These are phyloP conservation scores for Aradophagus sp. DNA, from an alignment of 1,140 invertebrate species.

Conservation along the genomic window DNA sequence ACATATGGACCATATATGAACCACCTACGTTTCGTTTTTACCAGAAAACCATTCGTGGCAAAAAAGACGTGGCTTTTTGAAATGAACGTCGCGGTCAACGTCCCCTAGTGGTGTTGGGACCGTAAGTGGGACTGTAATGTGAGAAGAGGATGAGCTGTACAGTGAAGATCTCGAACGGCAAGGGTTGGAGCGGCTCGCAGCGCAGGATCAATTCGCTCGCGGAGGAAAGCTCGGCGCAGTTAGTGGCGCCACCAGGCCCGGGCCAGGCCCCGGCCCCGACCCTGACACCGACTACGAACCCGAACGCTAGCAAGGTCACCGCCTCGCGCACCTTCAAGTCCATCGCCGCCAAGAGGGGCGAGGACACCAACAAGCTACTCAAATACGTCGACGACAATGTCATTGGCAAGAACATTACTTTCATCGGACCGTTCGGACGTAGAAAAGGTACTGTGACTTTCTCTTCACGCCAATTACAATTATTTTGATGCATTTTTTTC, in stretches of 20 bases:
- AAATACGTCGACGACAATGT: slow-evolving; percentile 87
- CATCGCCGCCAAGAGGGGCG: slow-evolving; percentile 74
- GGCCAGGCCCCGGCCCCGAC: slow-evolving; percentile 16
- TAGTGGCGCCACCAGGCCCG: no score
- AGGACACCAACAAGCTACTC: slow-evolving; percentile 81
- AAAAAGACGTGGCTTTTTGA: not conserved
- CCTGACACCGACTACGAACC: slow-evolving; percentile 1
- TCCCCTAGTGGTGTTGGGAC: slow-evolving; percentile 31
- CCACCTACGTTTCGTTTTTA: no score
- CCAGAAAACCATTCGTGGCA: not conserved
- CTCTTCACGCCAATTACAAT: no score
- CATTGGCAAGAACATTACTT: slow-evolving; percentile 85
- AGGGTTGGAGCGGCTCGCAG: slow-evolving; percentile 70
- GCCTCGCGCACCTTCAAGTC: slow-evolving; percentile 65
- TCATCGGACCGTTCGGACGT: slow-evolving; percentile 86
- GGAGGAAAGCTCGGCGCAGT: slow-evolving; percentile 66
- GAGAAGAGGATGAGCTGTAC: slow-evolving; percentile 72
- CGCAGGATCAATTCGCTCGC: slow-evolving; percentile 68
- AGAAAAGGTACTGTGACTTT: slow-evolving; percentile 79
- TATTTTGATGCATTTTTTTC: no score
- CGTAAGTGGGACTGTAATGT: slow-evolving; percentile 52
- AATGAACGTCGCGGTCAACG: slow-evolving; percentile 7
- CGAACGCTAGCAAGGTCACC: slow-evolving; percentile 38
- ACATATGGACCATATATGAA: no score
- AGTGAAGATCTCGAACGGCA: slow-evolving; percentile 70